Conservation (phyloP, 2,113 vertebrate genomes). For the Caranx melampygus region DNA sequence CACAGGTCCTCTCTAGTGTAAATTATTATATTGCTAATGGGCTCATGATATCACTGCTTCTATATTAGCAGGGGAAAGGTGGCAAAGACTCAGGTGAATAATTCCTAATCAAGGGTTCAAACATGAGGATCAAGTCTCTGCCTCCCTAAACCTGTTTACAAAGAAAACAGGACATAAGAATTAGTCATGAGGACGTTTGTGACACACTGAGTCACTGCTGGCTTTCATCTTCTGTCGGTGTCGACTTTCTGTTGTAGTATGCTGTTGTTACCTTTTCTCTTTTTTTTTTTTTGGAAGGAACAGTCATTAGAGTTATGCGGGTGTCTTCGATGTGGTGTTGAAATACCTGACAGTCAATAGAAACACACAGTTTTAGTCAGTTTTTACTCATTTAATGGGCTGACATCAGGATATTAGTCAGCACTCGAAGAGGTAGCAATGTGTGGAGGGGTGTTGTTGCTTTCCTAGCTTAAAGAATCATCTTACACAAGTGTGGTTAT, state of each 20-base stretch:
- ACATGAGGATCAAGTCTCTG: constrained; percentile 11
- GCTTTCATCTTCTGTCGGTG: constrained; percentile 6
- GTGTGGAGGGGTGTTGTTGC: neutral
- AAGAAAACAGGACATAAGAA: constrained; percentile 34
- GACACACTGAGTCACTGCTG: neutral
- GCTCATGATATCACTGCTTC: constrained; percentile 66
- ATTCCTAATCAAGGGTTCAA: constrained; percentile 39
- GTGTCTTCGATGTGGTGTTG: neutral
- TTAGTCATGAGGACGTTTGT: constrained; percentile 37
- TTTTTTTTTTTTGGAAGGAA: neutral
- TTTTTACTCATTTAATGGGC: neutral
- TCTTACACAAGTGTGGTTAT: neutral
- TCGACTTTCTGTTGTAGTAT: constrained; percentile 12
- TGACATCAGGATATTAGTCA: neutral
- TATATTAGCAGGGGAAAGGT: constrained; percentile 38
- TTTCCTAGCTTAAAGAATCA: no score
- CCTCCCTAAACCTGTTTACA: constrained; percentile 30
- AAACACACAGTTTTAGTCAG: neutral
- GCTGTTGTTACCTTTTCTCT: neutral
- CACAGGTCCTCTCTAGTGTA: constrained; percentile 29
- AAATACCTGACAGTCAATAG: neutral
- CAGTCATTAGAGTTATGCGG: constrained; percentile 2
- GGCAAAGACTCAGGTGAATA: constrained; percentile 4
- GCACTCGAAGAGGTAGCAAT: neutral
- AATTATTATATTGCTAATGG: constrained; percentile 51